Conservation (phyloP, 2,888 invertebrate genomes). For the Liodrosophila aerea region DNA sequence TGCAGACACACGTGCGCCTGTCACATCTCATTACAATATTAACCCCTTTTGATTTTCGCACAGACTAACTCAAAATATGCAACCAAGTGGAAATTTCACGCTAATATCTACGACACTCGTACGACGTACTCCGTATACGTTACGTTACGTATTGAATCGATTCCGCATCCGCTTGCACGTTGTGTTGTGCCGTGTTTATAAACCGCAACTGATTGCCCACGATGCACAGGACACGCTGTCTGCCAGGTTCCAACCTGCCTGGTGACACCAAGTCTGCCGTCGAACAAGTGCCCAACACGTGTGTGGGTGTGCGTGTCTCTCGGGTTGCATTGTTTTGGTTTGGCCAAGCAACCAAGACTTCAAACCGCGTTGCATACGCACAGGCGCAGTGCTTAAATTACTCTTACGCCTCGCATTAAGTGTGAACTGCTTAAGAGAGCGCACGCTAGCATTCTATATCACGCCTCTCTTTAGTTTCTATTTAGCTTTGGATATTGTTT, state of each 20-base stretch:
- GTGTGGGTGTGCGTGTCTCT: slow-evolving; percentile 1
- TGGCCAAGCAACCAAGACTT: slow-evolving; percentile 53
- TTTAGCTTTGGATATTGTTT: slow-evolving; percentile 26
- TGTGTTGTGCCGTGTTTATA: slow-evolving; percentile 74
- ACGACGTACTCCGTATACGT: slow-evolving; percentile 18
- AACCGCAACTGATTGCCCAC: slow-evolving; percentile 79
- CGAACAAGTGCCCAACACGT: slow-evolving; percentile 40
- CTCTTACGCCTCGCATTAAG: slow-evolving; percentile 37
- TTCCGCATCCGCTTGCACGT: slow-evolving; percentile 53
- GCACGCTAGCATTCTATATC: not conserved
- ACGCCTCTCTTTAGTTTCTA: slow-evolving; percentile 47
- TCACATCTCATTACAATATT: slow-evolving; percentile 39
- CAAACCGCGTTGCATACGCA: slow-evolving; percentile 73
- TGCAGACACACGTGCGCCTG: slow-evolving; percentile 51
- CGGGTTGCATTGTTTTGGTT: slow-evolving; percentile 62
- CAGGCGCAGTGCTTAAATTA: slow-evolving; percentile 55
- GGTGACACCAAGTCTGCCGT: slow-evolving; percentile 63
- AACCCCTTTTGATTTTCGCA: slow-evolving; percentile 37
- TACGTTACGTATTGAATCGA: not conserved
- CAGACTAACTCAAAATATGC: slow-evolving; percentile 47
- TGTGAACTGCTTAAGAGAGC: not conserved
- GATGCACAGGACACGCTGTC: slow-evolving; percentile 60
- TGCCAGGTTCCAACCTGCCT: slow-evolving; percentile 37
- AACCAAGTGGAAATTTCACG: slow-evolving; percentile 67
- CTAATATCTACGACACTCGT: slow-evolving; percentile 12